These are phyloP conservation scores for Pantherophis guttatus DNA, from an alignment of 2,113 vertebrate genomes.

Conservation along the genomic window DNA sequence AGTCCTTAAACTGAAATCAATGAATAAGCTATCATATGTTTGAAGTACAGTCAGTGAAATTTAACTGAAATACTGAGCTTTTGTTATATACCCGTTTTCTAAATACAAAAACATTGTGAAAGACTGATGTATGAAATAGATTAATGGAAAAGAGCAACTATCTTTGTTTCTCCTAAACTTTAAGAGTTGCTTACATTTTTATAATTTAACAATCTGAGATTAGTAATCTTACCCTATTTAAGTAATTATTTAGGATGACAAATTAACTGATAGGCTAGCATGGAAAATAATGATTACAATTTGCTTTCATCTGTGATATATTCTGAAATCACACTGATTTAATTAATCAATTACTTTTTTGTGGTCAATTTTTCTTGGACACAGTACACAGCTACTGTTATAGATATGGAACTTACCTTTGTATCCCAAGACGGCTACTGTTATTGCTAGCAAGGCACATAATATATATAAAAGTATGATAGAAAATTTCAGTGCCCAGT, in stretches of 20 bases:
- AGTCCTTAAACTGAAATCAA: neutral
- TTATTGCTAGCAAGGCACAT: constrained; percentile 89
- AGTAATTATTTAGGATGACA: neutral
- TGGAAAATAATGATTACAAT: neutral
- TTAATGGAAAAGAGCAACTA: neutral
- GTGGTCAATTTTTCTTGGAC: neutral
- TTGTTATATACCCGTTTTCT: neutral
- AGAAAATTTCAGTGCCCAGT: constrained; percentile 93
- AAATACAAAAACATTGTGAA: neutral
- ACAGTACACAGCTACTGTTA: constrained; percentile 21
- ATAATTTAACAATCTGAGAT: neutral
- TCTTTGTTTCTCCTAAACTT: neutral
- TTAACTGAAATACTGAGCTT: neutral
- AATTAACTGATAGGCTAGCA: neutral
- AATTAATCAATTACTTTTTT: neutral
- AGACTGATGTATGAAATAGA: neutral
- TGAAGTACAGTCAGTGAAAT: neutral
- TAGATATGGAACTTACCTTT: constrained; percentile 80
- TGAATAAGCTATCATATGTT: neutral
- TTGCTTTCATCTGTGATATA: neutral
- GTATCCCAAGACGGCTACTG: constrained; percentile 91
- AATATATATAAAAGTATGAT: constrained; percentile 90
- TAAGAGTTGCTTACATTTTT: neutral
- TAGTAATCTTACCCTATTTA: neutral
- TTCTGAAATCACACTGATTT: neutral